Conservation (phyloP, 2,113 vertebrate species). For the Mellivora capensis region DNA sequence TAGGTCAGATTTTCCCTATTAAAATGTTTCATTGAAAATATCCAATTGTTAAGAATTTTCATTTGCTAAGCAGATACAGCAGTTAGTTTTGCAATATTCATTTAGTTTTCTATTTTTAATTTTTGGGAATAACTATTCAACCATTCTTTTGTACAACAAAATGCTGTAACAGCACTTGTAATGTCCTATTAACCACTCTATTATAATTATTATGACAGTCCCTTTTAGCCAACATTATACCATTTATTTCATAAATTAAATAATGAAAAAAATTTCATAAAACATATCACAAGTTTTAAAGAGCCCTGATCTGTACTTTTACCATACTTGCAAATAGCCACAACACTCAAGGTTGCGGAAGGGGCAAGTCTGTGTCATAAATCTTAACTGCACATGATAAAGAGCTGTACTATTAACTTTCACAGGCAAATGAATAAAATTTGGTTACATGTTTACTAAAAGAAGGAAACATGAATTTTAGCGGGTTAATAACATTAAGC, state of each 20-base stretch:
- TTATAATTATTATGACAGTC: background rate
- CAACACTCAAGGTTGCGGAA: background rate
- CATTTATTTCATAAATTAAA: background rate
- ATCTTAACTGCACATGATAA: background rate
- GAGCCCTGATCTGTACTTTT: background rate
- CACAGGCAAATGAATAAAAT: background rate
- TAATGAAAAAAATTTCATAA: too few relatives aligned
- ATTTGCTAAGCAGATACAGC: background rate
- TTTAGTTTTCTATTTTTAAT: conserved; percentile 36
- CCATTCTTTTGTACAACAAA: conserved; percentile 8
- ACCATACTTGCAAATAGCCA: background rate
- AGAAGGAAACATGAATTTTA: background rate
- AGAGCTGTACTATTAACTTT: background rate
- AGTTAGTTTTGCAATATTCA: conserved; percentile 19
- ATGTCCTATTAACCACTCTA: conserved; percentile 30
- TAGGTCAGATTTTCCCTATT: background rate
- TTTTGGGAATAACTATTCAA: conserved; percentile 5
- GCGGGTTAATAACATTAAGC: background rate
- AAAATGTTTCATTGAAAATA: conserved; percentile 4
- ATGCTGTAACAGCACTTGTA: background rate
- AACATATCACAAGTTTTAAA: conserved; percentile 15
- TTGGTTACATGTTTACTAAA: background rate
- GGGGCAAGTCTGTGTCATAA: background rate
- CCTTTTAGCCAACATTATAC: background rate
- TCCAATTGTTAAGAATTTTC: background rate